Evolutionary conservation across 2,888 invertebrate genomes (phyloP).

Genomic region (Drosophila macrospina): DNA sequence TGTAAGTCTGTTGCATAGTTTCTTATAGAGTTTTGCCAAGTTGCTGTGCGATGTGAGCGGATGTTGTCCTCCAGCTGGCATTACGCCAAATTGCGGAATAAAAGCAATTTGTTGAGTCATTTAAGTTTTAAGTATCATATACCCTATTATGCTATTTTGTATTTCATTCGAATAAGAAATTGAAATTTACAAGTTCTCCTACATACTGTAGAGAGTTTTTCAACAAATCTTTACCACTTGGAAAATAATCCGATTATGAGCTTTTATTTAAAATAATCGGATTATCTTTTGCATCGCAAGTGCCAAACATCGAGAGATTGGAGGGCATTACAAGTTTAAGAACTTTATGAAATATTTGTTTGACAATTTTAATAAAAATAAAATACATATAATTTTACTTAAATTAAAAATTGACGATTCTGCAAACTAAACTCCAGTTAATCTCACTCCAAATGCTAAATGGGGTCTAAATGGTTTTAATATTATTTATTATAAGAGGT

Average conservation of each 20-base stretch:
- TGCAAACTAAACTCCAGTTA: too few species aligned
- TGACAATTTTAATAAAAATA: background rate
- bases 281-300: conserved; percentile 25
- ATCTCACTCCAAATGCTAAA: too few species aligned
- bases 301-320: conserved; percentile 26
- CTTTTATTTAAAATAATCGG: conserved; percentile 45
- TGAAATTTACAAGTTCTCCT: background rate
- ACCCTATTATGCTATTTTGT: conserved; percentile 10
- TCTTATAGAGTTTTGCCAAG: conserved; percentile 33
- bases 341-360: background rate
- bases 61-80: conserved; percentile 4
- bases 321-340: conserved; percentile 23
- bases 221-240: background rate
- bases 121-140: conserved; percentile 39
- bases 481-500: background rate
- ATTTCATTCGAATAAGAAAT: conserved; percentile 3
- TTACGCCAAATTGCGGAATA: conserved; percentile 12
- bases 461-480: too few species aligned
- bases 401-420: too few species aligned
- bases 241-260: background rate
- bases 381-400: too few species aligned
- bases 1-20: conserved; percentile 44
- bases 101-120: conserved; percentile 18
- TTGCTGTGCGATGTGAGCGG: conserved; percentile 9
- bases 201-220: background rate